phyloP scores from a whole-genome alignment of 2,113 vertebrate genomes.

The Leptodactylus fuscus region DNA sequence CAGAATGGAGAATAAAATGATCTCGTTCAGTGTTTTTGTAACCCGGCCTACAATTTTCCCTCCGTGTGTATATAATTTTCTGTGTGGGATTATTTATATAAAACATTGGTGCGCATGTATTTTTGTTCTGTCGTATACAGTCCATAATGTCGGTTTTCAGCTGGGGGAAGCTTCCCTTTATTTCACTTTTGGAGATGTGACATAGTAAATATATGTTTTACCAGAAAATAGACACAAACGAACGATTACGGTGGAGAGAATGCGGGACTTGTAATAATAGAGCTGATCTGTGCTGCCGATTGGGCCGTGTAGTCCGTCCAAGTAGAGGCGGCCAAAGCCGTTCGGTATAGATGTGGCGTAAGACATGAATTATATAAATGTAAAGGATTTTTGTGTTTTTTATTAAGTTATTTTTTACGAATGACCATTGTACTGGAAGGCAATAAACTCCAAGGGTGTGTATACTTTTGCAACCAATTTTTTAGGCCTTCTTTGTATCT shows the following conservation, averaged over 20 bases:
- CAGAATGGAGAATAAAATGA: slow-evolving; percentile 29
- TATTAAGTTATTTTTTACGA: no score
- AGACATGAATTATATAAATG: no score
- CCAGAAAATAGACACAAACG: neutral
- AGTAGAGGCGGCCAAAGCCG: no score
- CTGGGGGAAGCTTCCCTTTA: slow-evolving; percentile 35
- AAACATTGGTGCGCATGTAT: neutral
- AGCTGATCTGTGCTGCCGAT: neutral
- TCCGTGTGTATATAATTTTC: slow-evolving; percentile 30
- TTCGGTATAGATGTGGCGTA: neutral
- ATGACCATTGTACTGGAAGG: no score
- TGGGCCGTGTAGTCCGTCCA: neutral
- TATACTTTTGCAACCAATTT: neutral
- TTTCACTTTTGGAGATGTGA: neutral
- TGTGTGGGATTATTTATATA: slow-evolving; percentile 35
- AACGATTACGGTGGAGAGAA: neutral
- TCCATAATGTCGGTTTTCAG: slow-evolving; percentile 22
- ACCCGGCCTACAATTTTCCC: slow-evolving; percentile 28
- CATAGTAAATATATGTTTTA: slow-evolving; percentile 28
- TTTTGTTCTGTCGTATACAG: slow-evolving; percentile 23
- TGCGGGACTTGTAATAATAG: neutral
- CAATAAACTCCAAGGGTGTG: neutral
- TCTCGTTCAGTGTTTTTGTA: slow-evolving; percentile 16
- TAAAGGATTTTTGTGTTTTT: neutral
- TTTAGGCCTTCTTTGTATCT: no score